Percentiles rank a stretch among this genome's conserved stretches.
phyloP scores from a whole-genome alignment of 2,113 vertebrate species.

The Sapajus apella region DNA sequence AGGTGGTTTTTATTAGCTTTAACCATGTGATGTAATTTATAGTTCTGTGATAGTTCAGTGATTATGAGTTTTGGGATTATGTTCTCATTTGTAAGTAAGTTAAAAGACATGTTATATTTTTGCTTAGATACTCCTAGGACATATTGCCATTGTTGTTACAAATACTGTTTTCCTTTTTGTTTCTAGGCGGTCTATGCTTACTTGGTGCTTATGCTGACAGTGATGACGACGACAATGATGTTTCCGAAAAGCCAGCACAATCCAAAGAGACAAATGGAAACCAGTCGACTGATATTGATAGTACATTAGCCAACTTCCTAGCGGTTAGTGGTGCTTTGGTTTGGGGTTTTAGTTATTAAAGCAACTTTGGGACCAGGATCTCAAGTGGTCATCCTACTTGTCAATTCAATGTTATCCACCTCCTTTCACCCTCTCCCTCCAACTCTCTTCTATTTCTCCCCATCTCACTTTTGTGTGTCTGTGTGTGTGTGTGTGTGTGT shows the following conservation, averaged over 20 bases:
- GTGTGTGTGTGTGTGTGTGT: no score
- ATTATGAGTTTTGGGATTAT: background rate
- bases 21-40: background rate
- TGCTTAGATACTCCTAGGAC: background rate
- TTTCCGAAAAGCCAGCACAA: conserved; percentile 70
- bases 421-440: background rate
- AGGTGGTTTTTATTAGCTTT: background rate
- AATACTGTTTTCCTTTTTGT: background rate
- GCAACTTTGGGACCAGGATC: background rate
- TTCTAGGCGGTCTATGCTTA: conserved; percentile 93
- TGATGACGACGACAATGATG: conserved; percentile 91
- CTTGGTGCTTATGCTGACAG: conserved; percentile 98
- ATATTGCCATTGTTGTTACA: background rate
- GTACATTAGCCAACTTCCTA: conserved; percentile 96
- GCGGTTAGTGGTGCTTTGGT: conserved; percentile 88
- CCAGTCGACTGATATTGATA: conserved; percentile 93
- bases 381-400: background rate
- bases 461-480: no score
- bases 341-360: background rate
- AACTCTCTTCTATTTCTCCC: background rate
- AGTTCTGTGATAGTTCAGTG: background rate
- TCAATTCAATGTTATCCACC: background rate
- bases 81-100: background rate
- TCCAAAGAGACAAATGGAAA: conserved; percentile 84
- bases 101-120: background rate